Evolutionary conservation across 2,797 vertebrate species (phyloP).

Genomic region (Premnoplex brunnescens): DNA sequence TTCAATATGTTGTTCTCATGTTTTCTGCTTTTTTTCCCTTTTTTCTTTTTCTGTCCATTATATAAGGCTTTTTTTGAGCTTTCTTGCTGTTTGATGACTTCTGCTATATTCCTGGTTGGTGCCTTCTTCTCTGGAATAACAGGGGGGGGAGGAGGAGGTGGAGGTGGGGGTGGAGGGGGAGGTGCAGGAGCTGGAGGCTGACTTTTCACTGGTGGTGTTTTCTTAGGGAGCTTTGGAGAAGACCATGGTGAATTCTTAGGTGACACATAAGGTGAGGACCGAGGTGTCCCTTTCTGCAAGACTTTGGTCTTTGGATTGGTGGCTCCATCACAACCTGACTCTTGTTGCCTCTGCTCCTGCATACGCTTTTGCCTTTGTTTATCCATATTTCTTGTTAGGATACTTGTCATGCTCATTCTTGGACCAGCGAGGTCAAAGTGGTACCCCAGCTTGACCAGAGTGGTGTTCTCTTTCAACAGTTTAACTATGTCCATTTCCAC

Average conservation of each 20-base stretch:
- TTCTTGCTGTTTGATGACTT: constrained; percentile 93
- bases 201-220: constrained; percentile 69
- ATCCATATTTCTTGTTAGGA: constrained; percentile 96
- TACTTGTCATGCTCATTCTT: constrained; percentile 95
- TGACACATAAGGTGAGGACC: constrained; percentile 85
- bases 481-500: constrained; percentile 98
- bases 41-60: constrained; percentile 83
- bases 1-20: constrained; percentile 85
- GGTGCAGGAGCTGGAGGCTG: constrained; percentile 70
- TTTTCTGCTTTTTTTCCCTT: constrained; percentile 79
- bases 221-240: constrained; percentile 85
- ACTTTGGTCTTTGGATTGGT: constrained; percentile 81
- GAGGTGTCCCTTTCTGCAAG: constrained; percentile 84
- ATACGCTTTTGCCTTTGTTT: constrained; percentile 92
- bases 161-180: constrained; percentile 73
- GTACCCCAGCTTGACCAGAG: constrained; percentile 92
- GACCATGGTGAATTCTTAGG: constrained; percentile 91
- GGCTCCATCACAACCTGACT: constrained; percentile 70
- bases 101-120: constrained; percentile 91
- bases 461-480: constrained; percentile 90
- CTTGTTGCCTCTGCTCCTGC: constrained; percentile 85
- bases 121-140: constrained; percentile 78
- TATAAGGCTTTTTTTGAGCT: constrained; percentile 74
- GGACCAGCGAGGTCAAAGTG: constrained; percentile 96
- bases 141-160: constrained; percentile 71